Conservation (phyloP, 2,797 vertebrate species). For the Lutjanus argentimaculatus region DNA sequence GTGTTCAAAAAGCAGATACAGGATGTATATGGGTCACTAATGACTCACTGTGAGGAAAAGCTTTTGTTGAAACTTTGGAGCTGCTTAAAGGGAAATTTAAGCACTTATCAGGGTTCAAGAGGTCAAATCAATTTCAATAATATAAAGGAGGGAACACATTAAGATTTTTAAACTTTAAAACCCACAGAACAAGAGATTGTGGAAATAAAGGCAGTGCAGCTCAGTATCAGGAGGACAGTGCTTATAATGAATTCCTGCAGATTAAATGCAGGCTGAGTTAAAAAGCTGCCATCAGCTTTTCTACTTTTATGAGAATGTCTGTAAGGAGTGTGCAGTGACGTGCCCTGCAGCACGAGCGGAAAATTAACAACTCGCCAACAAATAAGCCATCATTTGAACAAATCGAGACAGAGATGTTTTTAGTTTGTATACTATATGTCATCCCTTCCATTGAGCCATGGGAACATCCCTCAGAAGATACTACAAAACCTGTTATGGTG, state of each 20-base stretch:
- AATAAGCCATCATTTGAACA: neutral
- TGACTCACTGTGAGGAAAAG: neutral
- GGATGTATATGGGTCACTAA: no score
- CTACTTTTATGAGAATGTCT: slow-evolving; percentile 1
- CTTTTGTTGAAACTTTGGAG: slow-evolving; percentile 1
- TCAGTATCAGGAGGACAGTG: slow-evolving; percentile 7
- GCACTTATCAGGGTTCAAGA: neutral
- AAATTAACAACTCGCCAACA: slow-evolving; percentile 15
- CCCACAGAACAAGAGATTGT: neutral
- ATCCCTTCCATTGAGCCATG: neutral
- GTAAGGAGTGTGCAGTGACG: neutral
- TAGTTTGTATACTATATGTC: neutral
- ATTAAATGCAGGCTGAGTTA: slow-evolving; percentile 25
- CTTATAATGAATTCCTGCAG: slow-evolving; percentile 36
- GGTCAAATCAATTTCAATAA: slow-evolving; percentile 40
- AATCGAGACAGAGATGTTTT: neutral
- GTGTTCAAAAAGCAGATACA: neutral
- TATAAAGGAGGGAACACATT: slow-evolving; percentile 22
- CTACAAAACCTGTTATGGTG: neutral
- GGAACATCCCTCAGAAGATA: neutral
- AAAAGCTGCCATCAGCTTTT: slow-evolving; percentile 42
- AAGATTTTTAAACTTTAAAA: slow-evolving; percentile 27
- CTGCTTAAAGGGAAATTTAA: slow-evolving; percentile 8
- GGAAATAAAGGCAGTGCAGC: slow-evolving; percentile 6
- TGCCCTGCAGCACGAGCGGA: slow-evolving; percentile 35